Conservation (phyloP, 2,888 invertebrate genomes). For the Euplagia quadripunctaria region DNA sequence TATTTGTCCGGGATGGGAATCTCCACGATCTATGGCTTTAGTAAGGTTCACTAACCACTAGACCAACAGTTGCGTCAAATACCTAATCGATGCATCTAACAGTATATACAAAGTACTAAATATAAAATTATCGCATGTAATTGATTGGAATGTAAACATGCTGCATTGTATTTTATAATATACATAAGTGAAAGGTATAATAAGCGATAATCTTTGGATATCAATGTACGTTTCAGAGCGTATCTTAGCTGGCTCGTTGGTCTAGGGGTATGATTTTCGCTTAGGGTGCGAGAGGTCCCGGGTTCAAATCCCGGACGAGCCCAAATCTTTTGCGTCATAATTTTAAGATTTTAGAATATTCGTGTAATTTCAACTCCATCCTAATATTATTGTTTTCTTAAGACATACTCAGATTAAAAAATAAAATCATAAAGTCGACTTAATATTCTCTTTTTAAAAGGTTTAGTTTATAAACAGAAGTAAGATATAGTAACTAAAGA, state of each 20-base stretch:
- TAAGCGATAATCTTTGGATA: not conserved
- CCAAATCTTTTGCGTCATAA: constrained; percentile 52
- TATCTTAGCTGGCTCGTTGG: constrained; percentile 71
- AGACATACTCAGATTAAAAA: not conserved
- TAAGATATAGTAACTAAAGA: too few relatives aligned
- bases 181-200: constrained; percentile 32
- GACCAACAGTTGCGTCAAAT: too few relatives aligned
- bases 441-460: too few relatives aligned
- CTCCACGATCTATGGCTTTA: too few relatives aligned
- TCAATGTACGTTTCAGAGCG: not conserved
- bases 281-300: constrained; percentile 87
- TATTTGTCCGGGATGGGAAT: too few relatives aligned
- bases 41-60: too few relatives aligned
- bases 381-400: not conserved
- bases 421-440: too few relatives aligned
- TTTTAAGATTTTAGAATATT: not conserved
- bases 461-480: too few relatives aligned
- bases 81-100: too few relatives aligned
- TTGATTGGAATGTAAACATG: not conserved
- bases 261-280: constrained; percentile 87
- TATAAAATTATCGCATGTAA: not conserved
- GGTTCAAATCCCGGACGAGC: constrained; percentile 87
- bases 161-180: not conserved
- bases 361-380: too few relatives aligned
- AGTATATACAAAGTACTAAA: not conserved